Conservation (phyloP, 2,797 vertebrate species). For the Microcaecilia unicolor region DNA sequence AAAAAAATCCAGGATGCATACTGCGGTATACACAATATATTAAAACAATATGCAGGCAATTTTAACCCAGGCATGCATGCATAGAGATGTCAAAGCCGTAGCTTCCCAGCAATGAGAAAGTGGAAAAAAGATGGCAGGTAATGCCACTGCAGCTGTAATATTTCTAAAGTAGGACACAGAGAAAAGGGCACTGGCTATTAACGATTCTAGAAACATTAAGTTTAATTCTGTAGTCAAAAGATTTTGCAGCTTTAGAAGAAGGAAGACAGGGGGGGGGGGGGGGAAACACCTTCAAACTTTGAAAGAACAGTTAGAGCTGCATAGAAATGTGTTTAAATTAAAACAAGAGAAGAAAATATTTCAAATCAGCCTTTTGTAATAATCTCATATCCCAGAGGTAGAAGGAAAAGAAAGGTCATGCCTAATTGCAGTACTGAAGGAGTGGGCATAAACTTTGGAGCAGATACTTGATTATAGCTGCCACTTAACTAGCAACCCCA, state of each 20-base stretch:
- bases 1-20: neutral
- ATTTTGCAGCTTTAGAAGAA: slow-evolving; percentile 16
- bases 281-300: neutral
- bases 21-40: neutral
- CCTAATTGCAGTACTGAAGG: slow-evolving; percentile 34
- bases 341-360: slow-evolving; percentile 36
- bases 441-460: slow-evolving; percentile 17
- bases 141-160: slow-evolving; percentile 8
- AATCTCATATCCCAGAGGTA: slow-evolving; percentile 30
- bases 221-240: slow-evolving; percentile 28
- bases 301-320: slow-evolving; percentile 12
- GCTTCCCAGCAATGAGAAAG: neutral
- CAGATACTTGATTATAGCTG: slow-evolving; percentile 19
- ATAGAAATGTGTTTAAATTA: slow-evolving; percentile 40
- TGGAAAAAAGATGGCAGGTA: neutral
- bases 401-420: slow-evolving; percentile 33
- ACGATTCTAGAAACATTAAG: slow-evolving; percentile 20
- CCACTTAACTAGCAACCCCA: slow-evolving; percentile 6
- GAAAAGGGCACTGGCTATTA: slow-evolving; percentile 39
- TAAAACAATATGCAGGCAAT: slow-evolving; percentile 1
- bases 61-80: neutral
- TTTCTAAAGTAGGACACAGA: slow-evolving; percentile 20
- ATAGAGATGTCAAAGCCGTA: neutral
- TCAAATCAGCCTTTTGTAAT: slow-evolving; percentile 28
- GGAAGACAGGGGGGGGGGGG: no score